Evolutionary conservation across 2,113 vertebrate genomes (phyloP), one percentile per base, ranked within the genome.

Genomic region (Monarcha castaneiventris): DNA sequence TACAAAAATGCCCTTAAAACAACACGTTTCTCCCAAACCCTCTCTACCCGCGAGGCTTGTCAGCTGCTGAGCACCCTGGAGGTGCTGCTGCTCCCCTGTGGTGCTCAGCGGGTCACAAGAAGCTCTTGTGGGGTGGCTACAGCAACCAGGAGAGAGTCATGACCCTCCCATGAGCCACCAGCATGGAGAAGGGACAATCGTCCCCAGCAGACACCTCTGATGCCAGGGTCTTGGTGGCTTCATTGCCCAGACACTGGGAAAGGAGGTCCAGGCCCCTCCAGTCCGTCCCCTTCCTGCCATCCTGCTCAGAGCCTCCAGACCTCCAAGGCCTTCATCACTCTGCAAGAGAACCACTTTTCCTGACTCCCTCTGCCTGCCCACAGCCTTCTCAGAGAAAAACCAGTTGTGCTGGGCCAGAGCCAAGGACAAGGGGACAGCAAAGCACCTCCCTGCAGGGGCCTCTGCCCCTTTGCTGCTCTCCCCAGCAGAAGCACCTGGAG

Each of bases 1-100:
- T 96, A 98, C 95, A 97, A 88, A 98, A 98, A 98, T 97, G 97
- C 97, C 98, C 97, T 97, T 98, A 66, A 90, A 80, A 69, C 49
- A 59, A 7, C 67, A 15, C 0, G 3, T 59, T 85, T 35, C 30
- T 79, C 71, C 54, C 46, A 20, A 93, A 83, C 15, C 18, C 84
- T 81, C 91, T 89, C 91, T 29, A 74, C 44, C 87, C 35, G 79
- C 3, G 25, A 84, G 77, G 87, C 89, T 22, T 2, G 18, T 16
- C 62, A 17, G 93, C 71, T 55, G 79, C 78, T 7, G 71, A 52
- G 71, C 14, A 5, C 56, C 32, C 44, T 0, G 16, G 29, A 49
- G 43, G 46, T 48, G 91, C 92, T 86, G 96, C 92, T 87, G 95
- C 91, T 89, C 75, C 75, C 80, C 55, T 13, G 6, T 9, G 19